These are phyloP conservation scores for Idris sp. DNA, from an alignment of 1,140 invertebrate genomes.

Conservation along the genomic window DNA sequence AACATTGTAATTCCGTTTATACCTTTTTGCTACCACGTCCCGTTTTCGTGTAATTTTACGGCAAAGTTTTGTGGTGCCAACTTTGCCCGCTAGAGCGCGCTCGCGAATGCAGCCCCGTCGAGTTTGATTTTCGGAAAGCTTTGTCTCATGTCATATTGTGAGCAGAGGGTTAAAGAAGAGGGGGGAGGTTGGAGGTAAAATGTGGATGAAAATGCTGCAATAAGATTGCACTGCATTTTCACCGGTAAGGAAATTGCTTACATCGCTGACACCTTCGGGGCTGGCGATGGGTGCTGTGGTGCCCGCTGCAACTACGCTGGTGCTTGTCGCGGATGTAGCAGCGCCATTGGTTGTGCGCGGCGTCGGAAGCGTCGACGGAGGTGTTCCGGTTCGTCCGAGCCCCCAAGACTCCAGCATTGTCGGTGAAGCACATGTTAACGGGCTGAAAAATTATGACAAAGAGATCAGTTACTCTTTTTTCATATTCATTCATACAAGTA, in stretches of 20 bases:
- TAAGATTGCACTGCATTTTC: conserved; percentile 40
- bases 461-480: too few relatives aligned
- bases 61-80: too few relatives aligned
- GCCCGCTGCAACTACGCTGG: conserved; percentile 60
- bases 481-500: too few relatives aligned
- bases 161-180: conserved; percentile 1
- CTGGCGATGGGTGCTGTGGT: conserved; percentile 77
- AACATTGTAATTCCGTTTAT: too few relatives aligned
- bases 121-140: too few relatives aligned
- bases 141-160: conserved; percentile 6
- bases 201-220: conserved; percentile 16
- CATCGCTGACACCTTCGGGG: conserved; percentile 77
- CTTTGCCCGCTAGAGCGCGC: too few relatives aligned
- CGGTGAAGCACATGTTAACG: conserved; percentile 79
- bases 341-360: conserved; percentile 65
- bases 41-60: too few relatives aligned
- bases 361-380: conserved; percentile 69
- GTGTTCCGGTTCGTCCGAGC: conserved; percentile 68
- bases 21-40: too few relatives aligned
- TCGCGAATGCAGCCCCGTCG: too few relatives aligned
- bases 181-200: too few relatives aligned
- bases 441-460: conserved; percentile 71
- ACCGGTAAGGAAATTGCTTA: conserved; percentile 67
- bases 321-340: conserved; percentile 62
- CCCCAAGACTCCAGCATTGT: conserved; percentile 77